These are phyloP conservation scores for Delia radicum DNA, from an alignment of 1,140 invertebrate species.

Conservation along the genomic window DNA sequence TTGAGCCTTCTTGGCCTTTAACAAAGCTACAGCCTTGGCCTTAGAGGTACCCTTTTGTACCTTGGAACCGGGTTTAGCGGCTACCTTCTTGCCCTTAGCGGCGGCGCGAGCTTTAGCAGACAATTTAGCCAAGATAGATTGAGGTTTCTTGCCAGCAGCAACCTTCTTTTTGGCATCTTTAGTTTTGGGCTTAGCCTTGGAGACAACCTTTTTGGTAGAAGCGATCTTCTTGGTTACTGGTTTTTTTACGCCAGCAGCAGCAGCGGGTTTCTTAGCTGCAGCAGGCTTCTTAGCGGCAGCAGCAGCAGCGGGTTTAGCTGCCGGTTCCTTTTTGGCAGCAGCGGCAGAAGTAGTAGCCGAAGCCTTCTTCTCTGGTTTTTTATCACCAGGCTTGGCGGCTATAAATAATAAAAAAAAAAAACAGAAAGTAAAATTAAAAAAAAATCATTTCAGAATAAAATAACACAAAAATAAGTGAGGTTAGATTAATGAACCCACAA, in stretches of 20 bases:
- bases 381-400: conserved; percentile 51
- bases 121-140: conserved; percentile 52
- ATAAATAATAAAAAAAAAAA: conserved; percentile 30
- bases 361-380: conserved; percentile 54
- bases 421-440: conserved; percentile 5
- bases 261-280: conserved; percentile 53
- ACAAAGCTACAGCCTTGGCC: conserved; percentile 57
- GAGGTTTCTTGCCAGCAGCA: conserved; percentile 53
- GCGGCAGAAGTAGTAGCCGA: conserved; percentile 47
- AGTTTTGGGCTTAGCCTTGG: conserved; percentile 64
- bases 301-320: conserved; percentile 59
- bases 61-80: conserved; percentile 43
- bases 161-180: conserved; percentile 62
- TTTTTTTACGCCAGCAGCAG: no score
- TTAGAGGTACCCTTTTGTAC: conserved; percentile 58
- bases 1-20: conserved; percentile 68
- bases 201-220: conserved; percentile 51
- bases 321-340: conserved; percentile 58
- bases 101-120: conserved; percentile 52
- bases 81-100: conserved; percentile 46
- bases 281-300: conserved; percentile 55
- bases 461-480: conserved; percentile 19
- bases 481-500: conserved; percentile 8
- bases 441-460: background rate
- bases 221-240: no score